Percentiles rank a stretch among this genome's conserved stretches.
phyloP scores from a whole-genome alignment of 2,888 invertebrate genomes.

The Holacanthella duospinosa region DNA sequence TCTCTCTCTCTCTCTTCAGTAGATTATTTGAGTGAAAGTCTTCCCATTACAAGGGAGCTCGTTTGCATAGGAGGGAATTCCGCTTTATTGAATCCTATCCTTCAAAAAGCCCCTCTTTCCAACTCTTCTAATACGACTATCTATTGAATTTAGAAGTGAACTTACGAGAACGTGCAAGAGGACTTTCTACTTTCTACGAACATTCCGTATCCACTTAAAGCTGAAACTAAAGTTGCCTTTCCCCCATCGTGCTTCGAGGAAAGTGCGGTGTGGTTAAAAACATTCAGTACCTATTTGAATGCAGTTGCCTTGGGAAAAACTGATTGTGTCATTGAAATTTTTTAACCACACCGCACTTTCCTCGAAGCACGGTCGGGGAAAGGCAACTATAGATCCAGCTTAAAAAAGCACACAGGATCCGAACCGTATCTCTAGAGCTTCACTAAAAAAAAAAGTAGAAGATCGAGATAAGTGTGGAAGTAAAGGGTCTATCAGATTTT shows the following conservation, averaged over 20 bases:
- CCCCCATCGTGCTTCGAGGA: no score
- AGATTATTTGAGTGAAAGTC: background rate
- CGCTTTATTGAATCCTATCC: constrained; percentile 16
- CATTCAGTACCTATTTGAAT: no score
- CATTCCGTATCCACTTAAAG: constrained; percentile 5
- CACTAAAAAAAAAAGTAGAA: background rate
- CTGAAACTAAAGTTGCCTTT: no score
- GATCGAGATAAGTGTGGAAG: background rate
- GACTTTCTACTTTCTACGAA: background rate
- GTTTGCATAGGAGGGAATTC: constrained; percentile 20
- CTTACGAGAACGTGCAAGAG: background rate
- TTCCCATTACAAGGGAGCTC: constrained; percentile 18
- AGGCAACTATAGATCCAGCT: no score
- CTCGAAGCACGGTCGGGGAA: no score
- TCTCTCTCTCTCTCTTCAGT: no score
- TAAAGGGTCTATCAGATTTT: no score
- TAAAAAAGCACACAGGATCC: background rate
- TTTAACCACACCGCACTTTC: no score
- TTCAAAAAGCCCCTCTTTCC: background rate
- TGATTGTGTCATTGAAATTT: no score
- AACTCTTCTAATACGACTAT: constrained; percentile 1
- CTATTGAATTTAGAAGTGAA: constrained; percentile 1
- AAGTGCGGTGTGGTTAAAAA: no score
- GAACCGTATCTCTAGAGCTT: background rate
- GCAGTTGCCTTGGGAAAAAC: no score